These are phyloP conservation scores for Neotragus pygmaeus DNA, from an alignment of 2,113 vertebrate species.

Conservation along the genomic window DNA sequence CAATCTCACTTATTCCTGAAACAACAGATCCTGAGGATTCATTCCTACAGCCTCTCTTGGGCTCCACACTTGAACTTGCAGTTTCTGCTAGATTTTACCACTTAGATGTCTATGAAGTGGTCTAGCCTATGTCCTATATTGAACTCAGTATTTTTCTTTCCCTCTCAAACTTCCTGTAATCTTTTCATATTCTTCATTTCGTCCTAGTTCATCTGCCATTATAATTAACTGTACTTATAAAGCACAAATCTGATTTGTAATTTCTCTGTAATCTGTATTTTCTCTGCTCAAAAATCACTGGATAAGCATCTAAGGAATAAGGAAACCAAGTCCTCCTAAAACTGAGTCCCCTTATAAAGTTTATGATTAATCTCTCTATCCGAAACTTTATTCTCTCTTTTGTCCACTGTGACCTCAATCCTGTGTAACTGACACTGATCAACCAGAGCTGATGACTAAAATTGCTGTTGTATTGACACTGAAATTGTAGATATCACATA, in stretches of 20 bases:
- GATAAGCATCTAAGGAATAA: not conserved
- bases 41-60: not conserved
- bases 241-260: not conserved
- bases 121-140: not conserved
- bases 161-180: not conserved
- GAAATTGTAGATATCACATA: not conserved
- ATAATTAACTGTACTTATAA: not conserved
- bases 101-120: not conserved
- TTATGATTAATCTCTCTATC: not conserved
- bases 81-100: not conserved
- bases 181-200: not conserved
- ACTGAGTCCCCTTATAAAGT: not conserved
- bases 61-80: not conserved
- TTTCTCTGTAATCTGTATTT: not conserved
- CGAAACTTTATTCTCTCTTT: not conserved
- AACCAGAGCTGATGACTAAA: not conserved
- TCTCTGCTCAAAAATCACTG: not conserved
- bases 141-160: not conserved
- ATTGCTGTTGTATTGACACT: not conserved
- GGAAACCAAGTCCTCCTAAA: not conserved
- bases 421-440: not conserved
- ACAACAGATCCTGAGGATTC: not conserved
- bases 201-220: not conserved
- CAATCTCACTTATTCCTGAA: not conserved
- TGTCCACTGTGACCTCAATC: not conserved